phyloP scores from a whole-genome alignment of 2,888 invertebrate genomes.

The Oasisia sp. region DNA sequence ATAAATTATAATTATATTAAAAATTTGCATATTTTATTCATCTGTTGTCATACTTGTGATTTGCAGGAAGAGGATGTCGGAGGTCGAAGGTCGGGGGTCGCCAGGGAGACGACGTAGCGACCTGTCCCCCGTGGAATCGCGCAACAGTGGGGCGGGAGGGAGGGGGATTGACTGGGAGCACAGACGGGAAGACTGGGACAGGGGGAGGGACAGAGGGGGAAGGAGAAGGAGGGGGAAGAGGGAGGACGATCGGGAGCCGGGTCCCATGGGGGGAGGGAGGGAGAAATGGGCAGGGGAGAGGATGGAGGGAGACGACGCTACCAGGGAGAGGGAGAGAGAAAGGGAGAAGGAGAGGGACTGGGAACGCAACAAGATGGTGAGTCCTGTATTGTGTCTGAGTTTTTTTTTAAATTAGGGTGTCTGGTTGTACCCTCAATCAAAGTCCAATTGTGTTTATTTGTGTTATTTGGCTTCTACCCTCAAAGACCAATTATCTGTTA shows the following conservation, averaged over 20 bases:
- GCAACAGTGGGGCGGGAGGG: slow-evolving; percentile 17
- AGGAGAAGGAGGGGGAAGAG: not conserved
- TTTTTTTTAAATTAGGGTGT: no score
- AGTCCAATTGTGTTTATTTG: no score
- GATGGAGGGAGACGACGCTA: not conserved
- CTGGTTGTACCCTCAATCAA: no score
- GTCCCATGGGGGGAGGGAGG: not conserved
- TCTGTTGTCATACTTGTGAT: not conserved
- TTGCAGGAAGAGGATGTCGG: slow-evolving; percentile 25
- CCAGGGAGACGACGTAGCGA: slow-evolving; percentile 3
- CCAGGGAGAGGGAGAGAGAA: not conserved
- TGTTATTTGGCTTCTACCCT: no score
- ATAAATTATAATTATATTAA: no score
- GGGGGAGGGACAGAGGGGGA: not conserved
- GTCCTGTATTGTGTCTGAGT: not conserved
- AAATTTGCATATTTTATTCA: not conserved
- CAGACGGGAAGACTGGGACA: not conserved
- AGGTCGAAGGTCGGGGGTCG: slow-evolving; percentile 24
- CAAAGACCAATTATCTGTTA: no score
- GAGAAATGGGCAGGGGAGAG: not conserved
- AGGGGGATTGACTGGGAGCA: not conserved
- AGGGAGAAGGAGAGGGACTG: not conserved
- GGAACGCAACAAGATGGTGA: not conserved
- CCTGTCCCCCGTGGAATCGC: not conserved
- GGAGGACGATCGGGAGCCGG: not conserved